Base-by-base conservation (phyloP, 2,113 vertebrate genomes). In the Marmota flaviventris region DNA sequence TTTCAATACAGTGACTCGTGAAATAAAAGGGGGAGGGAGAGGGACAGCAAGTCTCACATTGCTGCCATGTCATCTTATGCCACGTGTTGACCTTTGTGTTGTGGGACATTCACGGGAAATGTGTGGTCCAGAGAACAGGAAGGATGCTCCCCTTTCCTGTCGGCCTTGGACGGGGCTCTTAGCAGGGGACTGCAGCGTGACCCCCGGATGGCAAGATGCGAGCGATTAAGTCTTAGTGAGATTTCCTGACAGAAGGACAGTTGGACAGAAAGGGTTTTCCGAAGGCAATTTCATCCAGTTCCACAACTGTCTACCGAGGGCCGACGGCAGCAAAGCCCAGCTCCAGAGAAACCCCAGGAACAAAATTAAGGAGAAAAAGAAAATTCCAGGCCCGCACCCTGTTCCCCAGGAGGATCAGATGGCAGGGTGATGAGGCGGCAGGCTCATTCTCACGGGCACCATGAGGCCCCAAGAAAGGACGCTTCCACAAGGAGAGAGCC, bases 221-320 rank as follows among this genome's bases (percentile, higher is more conserved):
- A 25, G 39, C 1, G 16, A 93, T 96, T 86, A 97, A 86, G 86
- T 72, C 83, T 87, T 95, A 94, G 93, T 97, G 97, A 96, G 95
- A 93, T 97, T 98, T 97, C 93, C 83, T 96, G 94, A 95, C 91
- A 85, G 78, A 92, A 93, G 97, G 95, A 96, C 92, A 95, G 96
- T 45, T 83, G 85, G 75, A 87, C 93, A 1, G 86, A 95, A 94
- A 93, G 95, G 34, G 63, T 93, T 96, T 95, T 93, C 89, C 79
- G 70, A 84, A 96, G 90, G 86, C 86, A 92, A 63, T 97, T 93
- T 95, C 1, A 0, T 78, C 90, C 53, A 16, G 76, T 81, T 82
- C 67, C 73, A 27, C 45, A 63, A 29, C 73, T 78, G 17, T 75
- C 82, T 42, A 24, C 82, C 2, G 78, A 76, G 69, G 61, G 78